Evolutionary conservation across 2,797 vertebrate species (phyloP), one percentile per base, ranked within the genome.

Genomic region (Nyctibius grandis): DNA sequence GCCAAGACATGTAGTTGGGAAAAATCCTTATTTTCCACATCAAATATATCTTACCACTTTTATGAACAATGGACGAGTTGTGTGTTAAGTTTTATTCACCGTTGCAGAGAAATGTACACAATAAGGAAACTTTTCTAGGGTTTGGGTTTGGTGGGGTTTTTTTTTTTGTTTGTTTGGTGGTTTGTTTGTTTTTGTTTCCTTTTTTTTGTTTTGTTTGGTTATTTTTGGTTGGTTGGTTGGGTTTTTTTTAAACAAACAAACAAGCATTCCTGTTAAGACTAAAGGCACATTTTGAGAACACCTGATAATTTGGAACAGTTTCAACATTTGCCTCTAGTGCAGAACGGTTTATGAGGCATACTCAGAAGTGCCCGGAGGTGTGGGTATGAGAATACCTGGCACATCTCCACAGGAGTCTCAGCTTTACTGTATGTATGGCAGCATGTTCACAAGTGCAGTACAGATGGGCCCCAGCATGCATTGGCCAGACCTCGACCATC

Each of bases 391-490:
- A 53, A 54, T n/a, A 69, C 22, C 36, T 60, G 57, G 18, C 36
- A 47, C 11, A 15, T 15, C 25, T 45, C 44, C 40, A 33, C 47
- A 16, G 21, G 28, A 74, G 29, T 38, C 57, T 67, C 31, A 16
- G 34, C 34, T 72, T 80, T 47, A 34, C 11, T 23, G 17, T 12
- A 25, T 0, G 0, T 40, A 23, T 1, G 29, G 36, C 18, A 33
- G 10, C 40, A 25, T 5, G 31, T 53, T 70, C 31, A 34, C 12
- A 75, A 57, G 48, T 4, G 23, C 33, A 4, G 14, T 22, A 34
- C 33, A 72, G 38, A 15, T 22, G 15, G 31, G 21, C 8, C 28
- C 10, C 23, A 25, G 42, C 0, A 0, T n/a, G 28, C 28, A 1
- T 8, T 44, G 36, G 47, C 12, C 47, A 47, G 51, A 61, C 42